phyloP scores from a whole-genome alignment of 2,113 vertebrate species.

The Columba janthina region DNA sequence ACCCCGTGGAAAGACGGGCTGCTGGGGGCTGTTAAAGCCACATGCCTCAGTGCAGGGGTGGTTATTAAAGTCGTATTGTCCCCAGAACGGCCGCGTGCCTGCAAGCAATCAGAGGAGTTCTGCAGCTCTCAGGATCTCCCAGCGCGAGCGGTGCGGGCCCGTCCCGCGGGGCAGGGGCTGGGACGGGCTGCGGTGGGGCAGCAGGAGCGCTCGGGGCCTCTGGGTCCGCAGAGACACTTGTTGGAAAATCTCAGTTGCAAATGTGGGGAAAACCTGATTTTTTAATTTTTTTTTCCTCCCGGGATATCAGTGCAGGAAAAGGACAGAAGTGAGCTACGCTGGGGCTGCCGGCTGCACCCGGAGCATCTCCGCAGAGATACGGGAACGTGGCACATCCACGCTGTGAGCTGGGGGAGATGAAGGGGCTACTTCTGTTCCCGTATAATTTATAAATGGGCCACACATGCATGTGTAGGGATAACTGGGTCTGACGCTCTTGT shows the following conservation, averaged over 20 bases:
- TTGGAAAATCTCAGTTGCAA: background rate
- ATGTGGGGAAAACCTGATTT: rapidly evolving
- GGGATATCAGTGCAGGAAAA: background rate
- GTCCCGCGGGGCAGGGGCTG: background rate
- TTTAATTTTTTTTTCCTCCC: background rate
- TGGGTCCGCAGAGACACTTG: background rate
- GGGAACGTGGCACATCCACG: rapidly evolving
- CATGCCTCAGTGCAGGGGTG: background rate
- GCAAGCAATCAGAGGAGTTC: background rate
- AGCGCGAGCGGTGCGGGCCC: background rate
- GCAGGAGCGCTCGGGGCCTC: rapidly evolving
- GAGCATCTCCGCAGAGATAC: background rate
- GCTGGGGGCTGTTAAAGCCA: background rate
- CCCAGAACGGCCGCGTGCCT: background rate
- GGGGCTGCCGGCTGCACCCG: background rate
- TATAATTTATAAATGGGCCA: background rate
- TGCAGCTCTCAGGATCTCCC: background rate
- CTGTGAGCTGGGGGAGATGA: rapidly evolving
- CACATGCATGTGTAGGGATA: background rate
- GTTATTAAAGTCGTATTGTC: background rate
- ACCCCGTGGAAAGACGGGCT: background rate
- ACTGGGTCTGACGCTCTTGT: background rate
- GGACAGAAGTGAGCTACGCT: background rate
- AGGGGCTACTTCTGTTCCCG: background rate
- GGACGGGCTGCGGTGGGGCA: background rate